Conservation (phyloP, 37 sponge, comb jelly and placozoan species). For the Beroe ovata region DNA sequence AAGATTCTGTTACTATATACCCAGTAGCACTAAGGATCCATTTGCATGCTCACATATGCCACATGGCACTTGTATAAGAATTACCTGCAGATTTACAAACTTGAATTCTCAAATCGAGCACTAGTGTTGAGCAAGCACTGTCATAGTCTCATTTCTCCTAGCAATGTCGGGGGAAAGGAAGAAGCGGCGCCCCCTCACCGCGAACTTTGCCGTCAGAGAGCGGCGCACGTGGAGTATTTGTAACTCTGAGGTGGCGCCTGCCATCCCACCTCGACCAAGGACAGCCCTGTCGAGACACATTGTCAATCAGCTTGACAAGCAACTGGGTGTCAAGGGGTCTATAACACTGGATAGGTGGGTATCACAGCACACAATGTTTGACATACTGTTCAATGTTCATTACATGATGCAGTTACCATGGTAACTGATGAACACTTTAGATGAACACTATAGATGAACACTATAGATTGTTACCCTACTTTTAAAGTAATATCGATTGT, state of each 20-base stretch:
- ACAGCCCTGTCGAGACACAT: slow-evolving; percentile 58
- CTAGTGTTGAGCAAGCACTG: too few species aligned
- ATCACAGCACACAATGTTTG: too few species aligned
- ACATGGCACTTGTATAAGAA: background rate
- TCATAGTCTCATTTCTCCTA: too few species aligned
- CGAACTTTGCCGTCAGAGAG: slow-evolving; percentile 19
- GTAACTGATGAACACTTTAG: too few species aligned
- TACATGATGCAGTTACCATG: too few species aligned
- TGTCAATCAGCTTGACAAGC: slow-evolving; percentile 52
- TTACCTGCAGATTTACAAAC: too few species aligned
- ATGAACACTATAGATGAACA: too few species aligned
- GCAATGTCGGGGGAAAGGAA: background rate
- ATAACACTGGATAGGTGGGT: slow-evolving; percentile 6
- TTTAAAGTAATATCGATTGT: too few species aligned
- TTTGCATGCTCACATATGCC: background rate
- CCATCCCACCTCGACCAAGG: background rate
- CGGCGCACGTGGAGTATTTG: slow-evolving; percentile 58
- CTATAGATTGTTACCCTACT: too few species aligned
- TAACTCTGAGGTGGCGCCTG: slow-evolving; percentile 45
- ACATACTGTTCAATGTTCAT: too few species aligned
- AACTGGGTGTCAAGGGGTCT: slow-evolving; percentile 18
- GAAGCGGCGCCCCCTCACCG: slow-evolving; percentile 61
- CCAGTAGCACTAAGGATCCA: background rate
- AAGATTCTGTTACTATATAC: background rate
- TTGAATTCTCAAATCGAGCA: too few species aligned